Percentiles rank a stretch among this genome's conserved stretches.
Conservation (phyloP, 2,888 invertebrate genomes). For the Pristionchus mayeri region DNA sequence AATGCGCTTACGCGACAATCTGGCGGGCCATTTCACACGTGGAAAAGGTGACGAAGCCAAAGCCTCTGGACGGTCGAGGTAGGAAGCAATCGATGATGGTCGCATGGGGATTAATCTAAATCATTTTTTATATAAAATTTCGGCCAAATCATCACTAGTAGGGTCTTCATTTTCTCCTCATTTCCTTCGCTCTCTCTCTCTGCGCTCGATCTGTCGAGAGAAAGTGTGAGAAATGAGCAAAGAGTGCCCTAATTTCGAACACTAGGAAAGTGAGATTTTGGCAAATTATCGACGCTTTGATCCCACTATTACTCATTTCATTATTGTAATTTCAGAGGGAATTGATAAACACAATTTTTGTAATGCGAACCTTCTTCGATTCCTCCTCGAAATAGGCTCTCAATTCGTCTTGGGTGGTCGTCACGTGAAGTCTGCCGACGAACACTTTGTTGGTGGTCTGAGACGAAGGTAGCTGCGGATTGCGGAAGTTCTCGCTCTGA, state of each 20-base stretch:
- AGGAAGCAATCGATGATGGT: constrained; percentile 96
- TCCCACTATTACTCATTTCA: constrained; percentile 10
- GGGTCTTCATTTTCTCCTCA: no score
- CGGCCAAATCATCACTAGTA: no score
- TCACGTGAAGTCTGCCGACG: constrained; percentile 94
- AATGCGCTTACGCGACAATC: constrained; percentile 58
- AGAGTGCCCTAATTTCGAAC: no score
- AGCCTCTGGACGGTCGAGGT: constrained; percentile 87
- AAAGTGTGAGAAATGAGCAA: no score
- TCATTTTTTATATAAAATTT: no score
- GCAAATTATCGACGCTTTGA: no score
- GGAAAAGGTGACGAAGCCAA: constrained; percentile 93
- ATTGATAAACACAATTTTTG: no score
- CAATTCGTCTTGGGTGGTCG: constrained; percentile 91
- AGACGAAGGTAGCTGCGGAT: constrained; percentile 9
- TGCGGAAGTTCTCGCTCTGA: constrained; percentile 53
- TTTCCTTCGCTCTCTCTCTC: no score
- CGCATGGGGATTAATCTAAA: constrained; percentile 52
- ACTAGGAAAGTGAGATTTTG: no score
- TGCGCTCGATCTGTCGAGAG: no score
- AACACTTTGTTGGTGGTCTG: constrained; percentile 83
- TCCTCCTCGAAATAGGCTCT: constrained; percentile 85
- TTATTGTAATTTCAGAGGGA: no score
- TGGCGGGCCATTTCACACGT: constrained; percentile 87
- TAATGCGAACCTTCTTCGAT: constrained; percentile 51